phyloP scores from a whole-genome alignment of 2,888 invertebrate species.

The Falcaria lacertinaria region DNA sequence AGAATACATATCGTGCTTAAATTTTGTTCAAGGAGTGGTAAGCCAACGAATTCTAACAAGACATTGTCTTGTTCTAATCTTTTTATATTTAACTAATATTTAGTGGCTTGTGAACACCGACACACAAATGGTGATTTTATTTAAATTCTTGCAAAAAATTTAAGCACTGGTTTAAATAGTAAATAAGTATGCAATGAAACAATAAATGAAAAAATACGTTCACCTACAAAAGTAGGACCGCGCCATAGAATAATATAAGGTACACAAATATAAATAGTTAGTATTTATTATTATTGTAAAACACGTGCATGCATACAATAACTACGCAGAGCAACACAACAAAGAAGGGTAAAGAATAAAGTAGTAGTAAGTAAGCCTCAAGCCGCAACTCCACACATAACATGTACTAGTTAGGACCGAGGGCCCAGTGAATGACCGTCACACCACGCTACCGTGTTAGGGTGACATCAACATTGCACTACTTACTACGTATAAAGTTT shows the following conservation, averaged over 20 bases:
- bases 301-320: conserved; percentile 41
- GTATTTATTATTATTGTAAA: conserved; percentile 33
- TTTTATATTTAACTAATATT: too few relatives aligned
- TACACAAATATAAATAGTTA: conserved; percentile 26
- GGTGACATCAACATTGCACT: conserved; percentile 58
- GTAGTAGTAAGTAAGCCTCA: conserved; percentile 33
- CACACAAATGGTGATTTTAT: too few relatives aligned
- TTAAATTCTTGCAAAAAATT: too few relatives aligned
- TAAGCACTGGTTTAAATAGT: too few relatives aligned
- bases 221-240: conserved; percentile 7
- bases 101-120: too few relatives aligned
- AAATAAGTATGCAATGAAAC: conserved; percentile 6
- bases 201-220: conserved; percentile 10
- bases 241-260: conserved; percentile 4
- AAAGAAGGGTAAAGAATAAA: conserved; percentile 40
- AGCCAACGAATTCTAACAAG: too few relatives aligned
- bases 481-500: conserved; percentile 52
- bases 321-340: conserved; percentile 68
- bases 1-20: background rate
- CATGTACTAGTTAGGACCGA: conserved; percentile 26
- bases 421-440: conserved; percentile 52
- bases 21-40: background rate
- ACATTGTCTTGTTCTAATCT: too few relatives aligned
- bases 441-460: conserved; percentile 70
- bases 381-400: conserved; percentile 46